Evolutionary conservation across 64 coral and sea anemone species (phyloP).

Genomic region (Stylophora pistillata): DNA sequence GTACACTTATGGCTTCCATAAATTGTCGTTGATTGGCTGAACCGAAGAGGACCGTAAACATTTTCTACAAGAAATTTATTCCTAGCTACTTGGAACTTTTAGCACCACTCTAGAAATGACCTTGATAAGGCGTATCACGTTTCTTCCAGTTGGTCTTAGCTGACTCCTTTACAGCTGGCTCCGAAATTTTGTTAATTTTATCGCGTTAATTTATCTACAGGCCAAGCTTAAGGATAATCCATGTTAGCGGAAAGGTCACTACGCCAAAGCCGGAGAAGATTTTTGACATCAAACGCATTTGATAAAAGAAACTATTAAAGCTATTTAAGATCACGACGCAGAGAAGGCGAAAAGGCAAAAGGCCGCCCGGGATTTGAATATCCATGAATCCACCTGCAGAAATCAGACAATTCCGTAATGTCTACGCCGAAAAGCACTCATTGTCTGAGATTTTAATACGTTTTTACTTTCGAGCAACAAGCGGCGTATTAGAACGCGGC

Average conservation of each 20-base stretch:
- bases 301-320: background rate
- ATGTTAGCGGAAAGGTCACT: background rate
- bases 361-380: background rate
- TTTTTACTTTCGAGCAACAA: constrained; percentile 18
- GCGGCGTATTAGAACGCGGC: constrained; percentile 33
- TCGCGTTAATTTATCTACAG: background rate
- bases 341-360: background rate
- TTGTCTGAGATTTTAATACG: constrained; percentile 26
- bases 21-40: constrained; percentile 21
- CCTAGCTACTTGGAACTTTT: background rate
- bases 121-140: background rate
- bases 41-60: constrained; percentile 25
- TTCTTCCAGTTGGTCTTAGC: constrained; percentile 29
- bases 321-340: background rate
- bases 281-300: background rate
- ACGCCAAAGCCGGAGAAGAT: background rate
- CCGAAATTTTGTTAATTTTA: background rate
- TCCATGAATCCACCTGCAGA: constrained; percentile 19
- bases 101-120: background rate
- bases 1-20: constrained; percentile 26
- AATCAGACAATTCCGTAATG: constrained; percentile 16
- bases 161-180: background rate
- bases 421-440: constrained; percentile 24
- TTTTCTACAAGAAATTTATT: constrained; percentile 27
- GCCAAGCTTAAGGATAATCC: background rate